These are phyloP conservation scores for Peromyscus californicus DNA, from an alignment of 2,113 vertebrate genomes.

Conservation along the genomic window DNA sequence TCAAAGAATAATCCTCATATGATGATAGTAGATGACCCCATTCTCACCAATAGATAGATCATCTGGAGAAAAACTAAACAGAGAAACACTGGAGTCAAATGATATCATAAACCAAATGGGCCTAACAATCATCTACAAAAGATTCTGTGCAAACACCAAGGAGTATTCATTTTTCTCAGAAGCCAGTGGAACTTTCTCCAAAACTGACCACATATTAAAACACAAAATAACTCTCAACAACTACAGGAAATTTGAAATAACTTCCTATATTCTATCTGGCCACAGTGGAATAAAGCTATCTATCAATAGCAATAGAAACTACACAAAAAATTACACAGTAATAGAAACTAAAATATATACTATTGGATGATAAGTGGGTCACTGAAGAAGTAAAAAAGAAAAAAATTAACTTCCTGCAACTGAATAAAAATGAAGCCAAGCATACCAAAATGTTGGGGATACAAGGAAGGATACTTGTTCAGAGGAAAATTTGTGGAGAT, in stretches of 20 bases:
- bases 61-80: neutral
- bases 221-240: neutral
- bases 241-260: neutral
- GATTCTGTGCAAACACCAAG: neutral
- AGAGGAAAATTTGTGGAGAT: neutral
- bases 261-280: neutral
- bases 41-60: neutral
- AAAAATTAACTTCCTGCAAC: neutral
- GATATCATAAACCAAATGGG: neutral
- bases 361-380: neutral
- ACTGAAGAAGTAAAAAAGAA: neutral
- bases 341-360: neutral
- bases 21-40: neutral
- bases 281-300: neutral
- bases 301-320: neutral
- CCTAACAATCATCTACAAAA: neutral
- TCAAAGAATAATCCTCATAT: neutral
- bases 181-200: neutral
- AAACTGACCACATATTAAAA: neutral
- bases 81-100: neutral
- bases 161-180: neutral
- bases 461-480: neutral
- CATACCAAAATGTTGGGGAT: neutral
- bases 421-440: neutral
- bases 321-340: neutral